Percentiles rank a stretch among this genome's conserved stretches.
Conservation (phyloP, 2,888 invertebrate genomes). For the Xestia c-nigrum region DNA sequence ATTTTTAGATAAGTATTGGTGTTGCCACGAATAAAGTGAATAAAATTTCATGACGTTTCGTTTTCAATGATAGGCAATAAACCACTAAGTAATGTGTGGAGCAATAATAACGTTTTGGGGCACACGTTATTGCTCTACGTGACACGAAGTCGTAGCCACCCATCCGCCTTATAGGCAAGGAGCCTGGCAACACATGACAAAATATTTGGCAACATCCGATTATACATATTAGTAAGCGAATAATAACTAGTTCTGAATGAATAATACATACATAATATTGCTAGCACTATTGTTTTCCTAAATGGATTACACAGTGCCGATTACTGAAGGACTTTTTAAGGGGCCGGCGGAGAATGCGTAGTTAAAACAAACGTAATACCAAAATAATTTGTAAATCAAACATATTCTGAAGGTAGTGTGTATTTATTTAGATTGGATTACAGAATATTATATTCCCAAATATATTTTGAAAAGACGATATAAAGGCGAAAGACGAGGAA, state of each 20-base stretch:
- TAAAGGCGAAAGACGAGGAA: no score
- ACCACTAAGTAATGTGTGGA: slow-evolving; percentile 28
- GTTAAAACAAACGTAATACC: no score
- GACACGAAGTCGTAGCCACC: slow-evolving; percentile 31
- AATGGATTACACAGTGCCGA: slow-evolving; percentile 12
- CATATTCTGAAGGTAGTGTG: no score
- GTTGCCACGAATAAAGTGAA: slow-evolving; percentile 4
- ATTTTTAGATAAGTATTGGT: background rate
- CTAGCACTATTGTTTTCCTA: slow-evolving; percentile 27
- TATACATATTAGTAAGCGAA: slow-evolving; percentile 33
- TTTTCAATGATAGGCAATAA: slow-evolving; percentile 33
- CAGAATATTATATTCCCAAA: no score
- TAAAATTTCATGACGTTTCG: slow-evolving; percentile 9
- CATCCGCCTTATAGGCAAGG: slow-evolving; percentile 25
- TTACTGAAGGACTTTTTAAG: background rate
- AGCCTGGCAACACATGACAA: slow-evolving; percentile 39
- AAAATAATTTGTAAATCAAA: no score
- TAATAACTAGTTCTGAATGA: slow-evolving; percentile 52
- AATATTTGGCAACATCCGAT: slow-evolving; percentile 58
- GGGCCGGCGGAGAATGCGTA: no score
- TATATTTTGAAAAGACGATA: no score
- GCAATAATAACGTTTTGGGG: slow-evolving; percentile 41
- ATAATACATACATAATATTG: slow-evolving; percentile 41
- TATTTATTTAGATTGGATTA: no score
- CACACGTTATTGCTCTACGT: slow-evolving; percentile 34